Conservation (phyloP, 2,888 invertebrate genomes). For the Cephalotes varians region DNA sequence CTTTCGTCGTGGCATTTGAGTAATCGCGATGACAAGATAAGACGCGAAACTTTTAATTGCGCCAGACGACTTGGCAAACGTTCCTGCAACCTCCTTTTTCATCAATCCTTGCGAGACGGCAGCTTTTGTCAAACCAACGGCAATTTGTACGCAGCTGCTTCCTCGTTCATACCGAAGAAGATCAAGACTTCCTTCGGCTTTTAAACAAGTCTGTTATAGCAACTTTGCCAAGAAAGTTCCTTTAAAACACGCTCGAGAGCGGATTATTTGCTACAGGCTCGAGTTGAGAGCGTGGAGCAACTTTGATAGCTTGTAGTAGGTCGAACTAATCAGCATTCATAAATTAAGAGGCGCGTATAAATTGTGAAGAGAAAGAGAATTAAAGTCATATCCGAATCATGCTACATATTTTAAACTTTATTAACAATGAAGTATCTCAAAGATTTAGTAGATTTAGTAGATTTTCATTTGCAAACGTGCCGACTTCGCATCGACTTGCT, state of each 20-base stretch:
- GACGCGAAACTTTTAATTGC: slow-evolving; percentile 67
- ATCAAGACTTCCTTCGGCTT: slow-evolving; percentile 19
- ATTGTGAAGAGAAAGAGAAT: neutral
- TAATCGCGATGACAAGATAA: slow-evolving; percentile 45
- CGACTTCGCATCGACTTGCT: neutral
- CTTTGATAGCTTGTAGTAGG: slow-evolving; percentile 18
- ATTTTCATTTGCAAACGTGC: neutral
- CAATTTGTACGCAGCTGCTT: slow-evolving; percentile 26
- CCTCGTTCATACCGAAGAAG: neutral
- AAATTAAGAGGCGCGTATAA: slow-evolving; percentile 10
- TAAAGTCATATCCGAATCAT: neutral
- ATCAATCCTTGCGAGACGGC: slow-evolving; percentile 11
- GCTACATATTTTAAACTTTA: slow-evolving; percentile 2
- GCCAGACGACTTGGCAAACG: slow-evolving; percentile 40
- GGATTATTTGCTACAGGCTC: slow-evolving; percentile 16
- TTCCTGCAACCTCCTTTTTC: slow-evolving; percentile 8
- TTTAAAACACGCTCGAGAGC: slow-evolving; percentile 4
- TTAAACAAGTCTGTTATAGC: slow-evolving; percentile 40
- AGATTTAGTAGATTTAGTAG: neutral
- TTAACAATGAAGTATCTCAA: neutral
- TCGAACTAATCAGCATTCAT: slow-evolving; percentile 20
- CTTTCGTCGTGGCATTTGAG: slow-evolving; percentile 36
- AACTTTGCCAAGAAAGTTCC: slow-evolving; percentile 7
- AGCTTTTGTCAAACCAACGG: slow-evolving; percentile 20
- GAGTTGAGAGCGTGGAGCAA: neutral